Percentiles rank a stretch among this genome's conserved stretches.
These are phyloP conservation scores for human DNA, from an alignment of 2,113 vertebrate genomes.

Conservation along the genomic window GRCh38 chrX:40711501-40712000, in stretches of 20 bases:
- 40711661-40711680: neutral
- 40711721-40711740: neutral
- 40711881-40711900: neutral
- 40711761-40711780: neutral
- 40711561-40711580: conserved; percentile 35
- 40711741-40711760: neutral
- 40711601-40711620: conserved; percentile 15
- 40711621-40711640: no score
- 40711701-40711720: neutral
- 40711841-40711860: neutral
- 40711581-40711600: neutral
- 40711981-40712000: conserved; percentile 27
- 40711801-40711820: neutral
- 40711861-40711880: neutral
- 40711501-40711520: conserved; percentile 54
- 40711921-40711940: neutral
- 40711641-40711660: neutral
- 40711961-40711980: neutral
- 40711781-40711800: no score
- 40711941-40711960: conserved; percentile 35
- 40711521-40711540: conserved; percentile 21
- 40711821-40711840: neutral
- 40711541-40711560: neutral
- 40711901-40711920: neutral
- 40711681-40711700: neutral